phyloP scores from a whole-genome alignment of 1,140 invertebrate genomes.

The Cepaea nemoralis region DNA sequence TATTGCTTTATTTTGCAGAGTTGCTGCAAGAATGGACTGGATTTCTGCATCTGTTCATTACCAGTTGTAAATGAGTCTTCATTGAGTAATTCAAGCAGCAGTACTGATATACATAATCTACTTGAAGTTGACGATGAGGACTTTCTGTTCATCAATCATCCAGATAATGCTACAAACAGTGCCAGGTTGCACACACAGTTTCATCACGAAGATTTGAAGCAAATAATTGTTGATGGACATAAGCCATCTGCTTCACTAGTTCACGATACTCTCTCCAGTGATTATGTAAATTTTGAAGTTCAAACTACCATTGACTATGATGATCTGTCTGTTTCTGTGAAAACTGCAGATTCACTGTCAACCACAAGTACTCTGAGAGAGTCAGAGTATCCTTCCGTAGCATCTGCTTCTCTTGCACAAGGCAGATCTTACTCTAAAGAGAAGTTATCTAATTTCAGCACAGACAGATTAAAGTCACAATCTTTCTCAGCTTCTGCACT shows the following conservation, averaged over 20 bases:
- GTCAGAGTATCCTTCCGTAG: no score
- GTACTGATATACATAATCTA: slow-evolving; percentile 36
- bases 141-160: slow-evolving; percentile 43
- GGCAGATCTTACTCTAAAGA: no score
- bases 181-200: background rate
- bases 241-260: no score
- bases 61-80: slow-evolving; percentile 42
- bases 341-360: background rate
- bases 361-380: no score
- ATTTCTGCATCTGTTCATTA: slow-evolving; percentile 46
- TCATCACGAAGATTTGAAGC: no score
- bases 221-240: no score
- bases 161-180: background rate
- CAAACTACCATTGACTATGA: no score
- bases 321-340: background rate
- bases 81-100: slow-evolving; percentile 26
- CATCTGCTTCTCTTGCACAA: no score
- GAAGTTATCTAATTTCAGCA: background rate
- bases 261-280: no score
- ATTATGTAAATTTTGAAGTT: background rate
- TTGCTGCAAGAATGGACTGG: slow-evolving; percentile 12
- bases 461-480: slow-evolving; percentile 14
- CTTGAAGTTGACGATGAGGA: slow-evolving; percentile 50
- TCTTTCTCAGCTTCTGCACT: slow-evolving; percentile 8
- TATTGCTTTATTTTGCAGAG: no score